Conservation (phyloP, 1,140 invertebrate genomes). For the Uloborus diversus region DNA sequence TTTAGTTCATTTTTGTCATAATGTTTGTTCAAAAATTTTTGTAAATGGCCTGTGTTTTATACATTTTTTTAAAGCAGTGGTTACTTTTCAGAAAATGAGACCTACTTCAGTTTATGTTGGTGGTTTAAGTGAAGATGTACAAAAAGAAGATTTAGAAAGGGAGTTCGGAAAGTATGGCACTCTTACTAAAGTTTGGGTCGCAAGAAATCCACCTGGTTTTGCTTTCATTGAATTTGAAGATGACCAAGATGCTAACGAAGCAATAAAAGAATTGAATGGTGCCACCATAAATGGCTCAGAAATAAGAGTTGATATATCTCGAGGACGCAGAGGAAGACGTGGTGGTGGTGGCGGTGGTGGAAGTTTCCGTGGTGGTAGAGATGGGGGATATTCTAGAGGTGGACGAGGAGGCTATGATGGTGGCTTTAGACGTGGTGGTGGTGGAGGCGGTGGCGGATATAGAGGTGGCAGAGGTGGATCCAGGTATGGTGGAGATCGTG, state of each 20-base stretch:
- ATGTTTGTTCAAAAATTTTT: too few relatives aligned
- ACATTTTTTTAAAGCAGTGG: background rate
- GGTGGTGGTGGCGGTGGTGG: slow-evolving; percentile 47
- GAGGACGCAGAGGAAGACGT: slow-evolving; percentile 52
- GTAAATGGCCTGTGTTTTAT: too few relatives aligned
- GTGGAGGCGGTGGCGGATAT: slow-evolving; percentile 5
- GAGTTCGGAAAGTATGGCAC: slow-evolving; percentile 70
- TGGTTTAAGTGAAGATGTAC: slow-evolving; percentile 57
- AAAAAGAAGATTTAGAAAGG: slow-evolving; percentile 64
- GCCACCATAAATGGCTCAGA: slow-evolving; percentile 58
- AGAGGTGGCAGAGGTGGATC: background rate
- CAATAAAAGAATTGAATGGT: slow-evolving; percentile 69
- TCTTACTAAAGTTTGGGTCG: slow-evolving; percentile 74
- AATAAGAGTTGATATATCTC: slow-evolving; percentile 60
- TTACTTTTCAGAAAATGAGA: slow-evolving; percentile 12
- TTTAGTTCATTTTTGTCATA: too few relatives aligned
- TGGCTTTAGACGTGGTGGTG: slow-evolving; percentile 51
- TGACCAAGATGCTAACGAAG: slow-evolving; percentile 71
- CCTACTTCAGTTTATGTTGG: slow-evolving; percentile 61
- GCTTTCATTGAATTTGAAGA: slow-evolving; percentile 74
- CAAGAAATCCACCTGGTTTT: slow-evolving; percentile 71
- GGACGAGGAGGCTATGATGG: slow-evolving; percentile 26
- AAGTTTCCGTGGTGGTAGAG: slow-evolving; percentile 52
- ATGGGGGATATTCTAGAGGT: background rate
- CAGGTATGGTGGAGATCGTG: slow-evolving; percentile 17